Percentiles rank a stretch among this genome's conserved stretches.
These are phyloP conservation scores for Acinonyx jubatus DNA, from an alignment of 2,113 vertebrate species.

Conservation along the genomic window DNA sequence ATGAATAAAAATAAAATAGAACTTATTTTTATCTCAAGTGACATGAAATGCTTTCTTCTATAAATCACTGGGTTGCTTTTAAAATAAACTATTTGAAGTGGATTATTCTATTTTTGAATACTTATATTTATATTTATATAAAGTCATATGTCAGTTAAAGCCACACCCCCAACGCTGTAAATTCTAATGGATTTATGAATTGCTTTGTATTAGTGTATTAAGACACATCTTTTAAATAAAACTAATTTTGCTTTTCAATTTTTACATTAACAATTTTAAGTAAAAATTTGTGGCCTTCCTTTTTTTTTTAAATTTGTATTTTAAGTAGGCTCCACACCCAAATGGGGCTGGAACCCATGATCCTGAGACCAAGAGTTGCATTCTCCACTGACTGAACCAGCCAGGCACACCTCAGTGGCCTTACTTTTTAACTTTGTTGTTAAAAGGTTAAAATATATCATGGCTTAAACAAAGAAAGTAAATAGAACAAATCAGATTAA, in stretches of 20 bases:
- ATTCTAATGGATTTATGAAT: neutral
- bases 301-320: neutral
- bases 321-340: no score
- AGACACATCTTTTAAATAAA: neutral
- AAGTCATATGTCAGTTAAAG: conserved; percentile 10
- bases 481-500: neutral
- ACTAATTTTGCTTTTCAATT: conserved; percentile 10
- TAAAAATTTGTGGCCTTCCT: neutral
- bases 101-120: conserved; percentile 55
- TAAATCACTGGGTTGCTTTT: neutral
- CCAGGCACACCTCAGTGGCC: neutral
- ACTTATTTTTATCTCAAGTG: conserved; percentile 22
- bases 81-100: conserved; percentile 26
- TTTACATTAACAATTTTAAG: conserved; percentile 21
- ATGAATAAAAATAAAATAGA: conserved; percentile 64
- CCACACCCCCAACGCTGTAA: neutral
- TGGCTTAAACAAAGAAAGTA: neutral
- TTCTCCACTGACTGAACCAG: no score
- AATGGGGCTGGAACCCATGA: no score
- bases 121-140: conserved; percentile 9
- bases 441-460: neutral
- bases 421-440: neutral
- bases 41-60: conserved; percentile 21
- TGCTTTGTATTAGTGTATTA: neutral
- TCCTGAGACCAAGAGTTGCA: no score